Evolutionary conservation across 2,888 invertebrate species (phyloP), one percentile per base, ranked within the genome.

Genomic region (Leptogaster cylindrica): DNA sequence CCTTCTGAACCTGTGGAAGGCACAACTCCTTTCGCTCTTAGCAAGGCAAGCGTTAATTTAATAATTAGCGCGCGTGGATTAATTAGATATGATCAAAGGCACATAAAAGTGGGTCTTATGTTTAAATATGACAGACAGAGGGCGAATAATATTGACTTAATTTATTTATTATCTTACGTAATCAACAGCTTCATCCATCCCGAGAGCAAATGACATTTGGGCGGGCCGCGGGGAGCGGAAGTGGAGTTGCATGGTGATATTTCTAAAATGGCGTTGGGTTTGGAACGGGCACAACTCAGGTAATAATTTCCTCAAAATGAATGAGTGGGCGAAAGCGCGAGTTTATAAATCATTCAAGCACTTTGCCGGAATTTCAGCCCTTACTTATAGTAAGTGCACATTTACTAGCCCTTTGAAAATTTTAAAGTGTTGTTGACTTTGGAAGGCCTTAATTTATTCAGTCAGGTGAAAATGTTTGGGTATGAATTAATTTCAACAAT

Each of bases 11-110:
- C 27, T 39, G 33, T 12, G 10, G 55, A 18, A 16, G n/a, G 18
- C 46, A 2, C 46, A 18, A 14, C 18, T 27, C 14, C 58, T 51
- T 51, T 66, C 18, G 55, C 46, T 55, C 65, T 50, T 58, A 27
- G 68, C 55, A 68, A 65, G 66, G 65, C 70, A 67, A 70, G 68
- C 55, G 70, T 58, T 70, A 70, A 70, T 70, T 70, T 58, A 68
- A 68, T 70, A 68, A 68, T 70, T 70, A 68, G 58, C 68, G 39
- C 69, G 66, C 55, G 51, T 55, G 68, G 66, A 64, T 70, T 70
- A 70, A 70, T 70, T 68, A 70, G 52, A 68, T 70, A 55, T 68
- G 68, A 70, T 70, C 70, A 70, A 68, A 70, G 65, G 67, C 65
- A 65, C 25, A 65, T 65, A 55, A 39, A 65, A 68, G 58, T 41